A percentile compares a stretch with the other conserved stretches of the same genome.
These are phyloP conservation scores for Protomyctophum bolini DNA, from an alignment of 2,113 vertebrate genomes.

Conservation along the genomic window DNA sequence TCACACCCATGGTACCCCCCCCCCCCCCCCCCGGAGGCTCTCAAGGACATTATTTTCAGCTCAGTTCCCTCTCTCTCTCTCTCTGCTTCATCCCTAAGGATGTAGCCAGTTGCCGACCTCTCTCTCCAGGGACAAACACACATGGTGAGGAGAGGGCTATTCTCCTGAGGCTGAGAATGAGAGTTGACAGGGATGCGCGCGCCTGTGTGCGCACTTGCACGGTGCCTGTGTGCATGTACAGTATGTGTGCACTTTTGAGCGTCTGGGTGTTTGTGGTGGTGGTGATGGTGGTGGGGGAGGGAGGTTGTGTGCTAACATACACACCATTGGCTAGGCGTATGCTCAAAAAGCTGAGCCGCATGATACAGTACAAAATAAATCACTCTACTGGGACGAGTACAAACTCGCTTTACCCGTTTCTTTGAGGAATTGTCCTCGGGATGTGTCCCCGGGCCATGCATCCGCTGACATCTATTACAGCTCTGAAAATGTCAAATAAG, in stretches of 20 bases:
- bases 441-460: slow-evolving; percentile 16
- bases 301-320: slow-evolving; percentile 6
- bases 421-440: slow-evolving; percentile 12
- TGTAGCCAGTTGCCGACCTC: slow-evolving; percentile 1
- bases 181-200: neutral
- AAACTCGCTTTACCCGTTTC: slow-evolving; percentile 29
- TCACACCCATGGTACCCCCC: slow-evolving; percentile 14
- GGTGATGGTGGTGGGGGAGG: too few relatives aligned
- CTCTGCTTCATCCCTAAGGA: slow-evolving; percentile 18
- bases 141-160: slow-evolving; percentile 6
- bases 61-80: neutral
- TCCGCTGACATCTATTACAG: slow-evolving; percentile 23
- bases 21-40: neutral
- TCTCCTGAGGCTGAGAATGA: neutral
- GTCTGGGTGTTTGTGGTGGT: too few relatives aligned
- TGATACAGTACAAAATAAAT: slow-evolving; percentile 26
- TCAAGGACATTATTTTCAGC: slow-evolving; percentile 10
- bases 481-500: slow-evolving; percentile 15
- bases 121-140: slow-evolving; percentile 12
- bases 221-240: neutral
- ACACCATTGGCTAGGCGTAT: too few relatives aligned
- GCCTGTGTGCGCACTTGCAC: neutral
- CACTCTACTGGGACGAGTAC: slow-evolving; percentile 35
- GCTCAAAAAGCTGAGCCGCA: too few relatives aligned
- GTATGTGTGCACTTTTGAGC: neutral